Evolutionary conservation across 1,140 invertebrate species (phyloP), one percentile per base, ranked within the genome.

Genomic region (Penaeus indicus): DNA sequence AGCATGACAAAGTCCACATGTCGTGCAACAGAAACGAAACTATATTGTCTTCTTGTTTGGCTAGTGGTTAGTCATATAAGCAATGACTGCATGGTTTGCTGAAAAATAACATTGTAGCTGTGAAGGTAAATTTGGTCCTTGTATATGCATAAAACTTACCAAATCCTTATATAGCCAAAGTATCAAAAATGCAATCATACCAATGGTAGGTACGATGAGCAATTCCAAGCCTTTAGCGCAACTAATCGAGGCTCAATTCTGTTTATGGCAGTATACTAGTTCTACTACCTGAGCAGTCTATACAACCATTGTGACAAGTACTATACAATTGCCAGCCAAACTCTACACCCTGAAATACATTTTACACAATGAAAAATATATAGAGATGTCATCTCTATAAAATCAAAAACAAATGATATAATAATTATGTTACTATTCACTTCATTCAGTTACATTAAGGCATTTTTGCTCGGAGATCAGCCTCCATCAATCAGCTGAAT

Each of bases 221-320:
- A 54, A 54, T 54, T 54, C 54, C 54, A 54, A 54, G 54, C 54
- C 54, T 54, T 54, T 54, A 54, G 54, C 54, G 54, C 54, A 54
- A 54, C 54, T 54, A 54, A 54, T 38, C 72, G 27, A 32, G 72
- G 42, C 79, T 77, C 79, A 38, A 61, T 61, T 22, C 67, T n/a
- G 81, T 82, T 67, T 78, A 64, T 60, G 86, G 86, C 86, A 88
- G 86, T 83, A 82, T 42, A 61, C 62, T 80, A 75, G 83, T 54
- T 83, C 86, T 87, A 88, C 80, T 88, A 83, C 86, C 86, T 83
- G 86, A 88, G 86, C 86, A 83, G 25, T 63, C 80, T 88, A 83
- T 88, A 88, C 79, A 77, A 85, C 60, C 60, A 85, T 10, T 85
- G 42, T 85, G 13, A 85, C 72, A 61, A 85, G 25, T 67, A 54